Evolutionary conservation across 1,140 invertebrate genomes (phyloP).

Genomic region (Centruroides sculpturatus): DNA sequence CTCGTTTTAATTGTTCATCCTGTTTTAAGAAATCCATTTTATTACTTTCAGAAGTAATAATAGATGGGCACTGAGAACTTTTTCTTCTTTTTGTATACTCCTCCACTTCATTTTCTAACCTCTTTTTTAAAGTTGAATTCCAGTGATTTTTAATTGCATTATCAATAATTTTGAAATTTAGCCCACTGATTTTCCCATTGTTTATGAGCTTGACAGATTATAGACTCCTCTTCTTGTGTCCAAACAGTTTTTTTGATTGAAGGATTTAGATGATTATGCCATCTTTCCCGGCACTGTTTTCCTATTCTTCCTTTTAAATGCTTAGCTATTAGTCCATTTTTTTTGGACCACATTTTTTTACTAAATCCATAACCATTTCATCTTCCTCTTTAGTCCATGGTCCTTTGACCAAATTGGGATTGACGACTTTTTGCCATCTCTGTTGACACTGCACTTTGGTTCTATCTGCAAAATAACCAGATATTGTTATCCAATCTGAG

Average conservation of each 20-base stretch:
- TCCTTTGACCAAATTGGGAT: conserved; percentile 90
- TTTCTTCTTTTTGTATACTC: not conserved
- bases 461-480: conserved; percentile 67
- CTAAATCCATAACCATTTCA: conserved; percentile 83
- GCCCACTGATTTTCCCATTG: conserved; percentile 93
- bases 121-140: conserved; percentile 87
- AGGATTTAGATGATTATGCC: conserved; percentile 97
- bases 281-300: conserved; percentile 69
- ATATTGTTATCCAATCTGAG: conserved; percentile 71
- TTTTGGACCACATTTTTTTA: conserved; percentile 87
- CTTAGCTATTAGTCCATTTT: conserved; percentile 91
- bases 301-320: conserved; percentile 59
- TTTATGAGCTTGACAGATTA: conserved; percentile 82
- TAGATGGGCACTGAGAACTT: too few species aligned
- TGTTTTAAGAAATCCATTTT: too few species aligned
- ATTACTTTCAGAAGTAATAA: too few species aligned
- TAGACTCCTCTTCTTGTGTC: conserved; percentile 84
- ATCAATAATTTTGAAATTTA: conserved; percentile 90
- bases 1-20: too few species aligned
- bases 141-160: conserved; percentile 99
- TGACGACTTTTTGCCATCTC: conserved; percentile 91
- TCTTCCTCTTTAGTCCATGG: conserved; percentile 98
- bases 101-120: not conserved
- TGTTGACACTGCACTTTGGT: conserved; percentile 92
- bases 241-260: conserved; percentile 95